Conservation (phyloP, 53 echinoderm and acorn worm species). For the Zoroaster sp. region DNA sequence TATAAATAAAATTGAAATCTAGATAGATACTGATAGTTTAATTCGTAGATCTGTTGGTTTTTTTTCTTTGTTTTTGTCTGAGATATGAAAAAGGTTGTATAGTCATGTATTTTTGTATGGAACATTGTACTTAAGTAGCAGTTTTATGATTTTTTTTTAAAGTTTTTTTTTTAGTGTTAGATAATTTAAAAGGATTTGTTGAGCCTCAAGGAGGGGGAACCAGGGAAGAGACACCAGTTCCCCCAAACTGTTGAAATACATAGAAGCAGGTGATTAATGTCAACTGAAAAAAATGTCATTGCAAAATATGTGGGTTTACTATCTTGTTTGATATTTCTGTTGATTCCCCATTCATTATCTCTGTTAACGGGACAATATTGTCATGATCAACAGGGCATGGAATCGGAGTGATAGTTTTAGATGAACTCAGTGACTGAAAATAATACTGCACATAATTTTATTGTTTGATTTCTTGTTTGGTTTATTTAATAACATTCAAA, state of each 20-base stretch:
- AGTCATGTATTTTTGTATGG: constrained; percentile 62
- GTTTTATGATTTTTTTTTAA: too few species aligned
- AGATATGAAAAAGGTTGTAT: constrained; percentile 38
- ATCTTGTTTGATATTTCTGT: not conserved
- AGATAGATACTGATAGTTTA: constrained; percentile 27
- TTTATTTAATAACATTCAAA: too few species aligned
- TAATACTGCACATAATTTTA: too few species aligned
- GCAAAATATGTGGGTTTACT: not conserved
- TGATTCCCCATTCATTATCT: not conserved
- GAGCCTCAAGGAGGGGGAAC: not conserved
- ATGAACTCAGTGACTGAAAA: too few species aligned
- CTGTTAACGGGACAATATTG: too few species aligned
- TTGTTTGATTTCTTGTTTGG: too few species aligned
- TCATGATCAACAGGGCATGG: too few species aligned
- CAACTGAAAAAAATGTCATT: not conserved
- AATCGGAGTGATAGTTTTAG: too few species aligned
- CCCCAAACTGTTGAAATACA: not conserved
- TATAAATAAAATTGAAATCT: constrained; percentile 28
- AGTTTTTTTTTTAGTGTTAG: constrained; percentile 31
- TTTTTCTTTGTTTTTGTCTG: not conserved
- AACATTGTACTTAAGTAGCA: constrained; percentile 51
- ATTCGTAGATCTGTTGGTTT: constrained; percentile 15
- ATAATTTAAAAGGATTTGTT: constrained; percentile 24
- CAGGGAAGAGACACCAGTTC: not conserved
- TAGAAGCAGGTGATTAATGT: not conserved